Evolutionary conservation across 2,888 invertebrate genomes (phyloP).

Genomic region (Sarcophaga rosellei): DNA sequence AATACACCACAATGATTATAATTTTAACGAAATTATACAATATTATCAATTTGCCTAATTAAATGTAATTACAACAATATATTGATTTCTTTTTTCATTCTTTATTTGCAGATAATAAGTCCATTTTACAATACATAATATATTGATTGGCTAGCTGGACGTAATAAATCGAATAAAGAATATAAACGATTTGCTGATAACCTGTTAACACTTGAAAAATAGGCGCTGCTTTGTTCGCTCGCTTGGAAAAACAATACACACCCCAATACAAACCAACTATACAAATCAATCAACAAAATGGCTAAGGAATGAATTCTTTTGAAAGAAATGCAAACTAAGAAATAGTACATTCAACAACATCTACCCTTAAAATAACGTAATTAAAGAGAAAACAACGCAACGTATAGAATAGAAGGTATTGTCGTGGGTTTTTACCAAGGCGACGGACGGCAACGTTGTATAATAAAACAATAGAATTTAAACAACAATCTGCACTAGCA

Average conservation of each 20-base stretch:
- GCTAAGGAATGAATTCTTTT: slow-evolving; percentile 62
- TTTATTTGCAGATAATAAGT: slow-evolving; percentile 57
- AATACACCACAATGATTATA: too few relatives aligned
- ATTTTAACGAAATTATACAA: neutral
- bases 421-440: slow-evolving; percentile 6
- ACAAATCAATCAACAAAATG: slow-evolving; percentile 64
- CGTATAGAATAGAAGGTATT: slow-evolving; percentile 16
- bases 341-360: slow-evolving; percentile 28
- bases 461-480: slow-evolving; percentile 19
- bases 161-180: slow-evolving; percentile 30
- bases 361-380: neutral
- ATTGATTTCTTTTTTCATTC: slow-evolving; percentile 14
- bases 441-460: slow-evolving; percentile 6
- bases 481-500: neutral
- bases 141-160: neutral
- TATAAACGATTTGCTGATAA: slow-evolving; percentile 48
- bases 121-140: neutral
- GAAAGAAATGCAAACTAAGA: slow-evolving; percentile 12
- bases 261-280: slow-evolving; percentile 9
- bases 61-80: neutral
- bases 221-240: neutral
- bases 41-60: slow-evolving; percentile 22
- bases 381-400: slow-evolving; percentile 21
- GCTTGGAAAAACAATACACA: slow-evolving; percentile 3
- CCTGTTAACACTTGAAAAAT: slow-evolving; percentile 34